Percentiles rank a stretch among this genome's conserved stretches.
Evolutionary conservation across 2,113 vertebrate genomes (phyloP).

Genomic region (Rallus limicola): DNA sequence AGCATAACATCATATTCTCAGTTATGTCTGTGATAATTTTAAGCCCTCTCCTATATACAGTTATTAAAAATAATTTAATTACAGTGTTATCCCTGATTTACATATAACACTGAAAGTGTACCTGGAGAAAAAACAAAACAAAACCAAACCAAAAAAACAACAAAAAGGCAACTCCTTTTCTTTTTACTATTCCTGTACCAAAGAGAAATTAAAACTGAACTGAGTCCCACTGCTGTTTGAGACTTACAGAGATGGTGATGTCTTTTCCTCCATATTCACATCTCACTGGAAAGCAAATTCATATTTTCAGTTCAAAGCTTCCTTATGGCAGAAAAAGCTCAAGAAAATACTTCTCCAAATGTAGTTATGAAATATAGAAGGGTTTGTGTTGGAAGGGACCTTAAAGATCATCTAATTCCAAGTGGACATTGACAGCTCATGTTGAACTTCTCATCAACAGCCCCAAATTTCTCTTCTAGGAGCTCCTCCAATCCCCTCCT

Average conservation of each 20-base stretch:
- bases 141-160: too few species aligned
- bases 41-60: neutral
- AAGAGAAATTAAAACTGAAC: neutral
- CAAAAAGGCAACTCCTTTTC: neutral
- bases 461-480: too few species aligned
- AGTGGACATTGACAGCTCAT: too few species aligned
- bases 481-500: too few species aligned
- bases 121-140: neutral
- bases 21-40: neutral
- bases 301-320: neutral
- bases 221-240: neutral
- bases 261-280: neutral
- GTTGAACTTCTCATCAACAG: too few species aligned
- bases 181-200: neutral
- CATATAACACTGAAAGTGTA: neutral
- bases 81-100: neutral
- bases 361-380: neutral
- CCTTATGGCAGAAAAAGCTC: neutral
- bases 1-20: neutral
- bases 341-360: neutral
- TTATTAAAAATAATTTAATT: neutral
- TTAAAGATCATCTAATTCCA: too few species aligned
- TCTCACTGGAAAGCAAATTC: neutral
- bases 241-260: neutral
- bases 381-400: too few species aligned